Base-by-base conservation (phyloP, 2,113 vertebrate species). In the Chaetodon auriga region DNA sequence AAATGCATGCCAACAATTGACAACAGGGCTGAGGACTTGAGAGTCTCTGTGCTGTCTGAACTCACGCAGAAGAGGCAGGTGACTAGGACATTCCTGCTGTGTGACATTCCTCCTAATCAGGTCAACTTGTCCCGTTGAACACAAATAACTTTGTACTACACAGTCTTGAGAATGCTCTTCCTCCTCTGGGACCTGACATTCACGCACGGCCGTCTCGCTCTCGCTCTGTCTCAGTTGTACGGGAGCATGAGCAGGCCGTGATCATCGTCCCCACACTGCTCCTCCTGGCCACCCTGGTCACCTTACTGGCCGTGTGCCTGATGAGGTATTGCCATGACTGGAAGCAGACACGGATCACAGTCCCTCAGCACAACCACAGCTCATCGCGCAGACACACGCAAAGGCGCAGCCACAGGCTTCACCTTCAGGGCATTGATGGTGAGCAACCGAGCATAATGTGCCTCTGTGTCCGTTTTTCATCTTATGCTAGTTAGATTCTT, bases 341-440 rank as follows among this genome's bases (percentile, higher is more conserved):
- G 1, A 83, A 23, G n/a, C 49, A 0, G 6, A 8, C 51, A 0
- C 54, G 0, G 16, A 14, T 21, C 55, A 25, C 71, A 0, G 4
- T n/a, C 1, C 11, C 45, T 14, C 38, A 82, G 0, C 63, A 0
- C 53, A 49, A 81, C 82, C 51, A 68, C 78, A 23, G 45, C 41
- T 61, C 85, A 3, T 35, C 38, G 0, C 84, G 43, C 57, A 77
- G 80, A 7, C 64, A 62, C 25, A 35, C 51, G 10, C 70, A 79
- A 4, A 80, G 74, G 38, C 54, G 53, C 7, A 54, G 36, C 63
- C 77, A 57, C 68, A 88, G 92, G 14, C 72, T 16, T 11, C 76
- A 88, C 77, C 82, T 95, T 9, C 93, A 89, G 11, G 95, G 95
- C 57, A 87, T 95, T 1, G 95, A 96, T 19, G 95, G 95, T 95